phyloP scores from a whole-genome alignment of 2,888 invertebrate genomes.

The Drosophila birchii region DNA sequence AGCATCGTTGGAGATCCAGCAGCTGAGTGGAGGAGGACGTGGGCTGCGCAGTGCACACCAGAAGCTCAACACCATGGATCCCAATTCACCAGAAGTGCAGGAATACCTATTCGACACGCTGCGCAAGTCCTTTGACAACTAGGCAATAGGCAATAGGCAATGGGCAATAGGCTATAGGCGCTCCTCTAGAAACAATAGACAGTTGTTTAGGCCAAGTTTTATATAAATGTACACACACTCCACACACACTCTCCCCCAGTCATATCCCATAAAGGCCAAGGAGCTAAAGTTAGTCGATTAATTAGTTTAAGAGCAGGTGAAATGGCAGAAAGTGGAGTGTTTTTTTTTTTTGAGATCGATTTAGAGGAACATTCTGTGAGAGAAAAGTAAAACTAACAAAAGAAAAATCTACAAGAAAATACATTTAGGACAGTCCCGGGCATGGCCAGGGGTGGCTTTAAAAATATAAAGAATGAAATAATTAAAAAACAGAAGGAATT shows the following conservation, averaged over 20 bases:
- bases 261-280: conserved; percentile 1
- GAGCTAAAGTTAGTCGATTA: conserved; percentile 54
- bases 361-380: conserved; percentile 42
- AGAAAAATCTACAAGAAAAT: conserved; percentile 1
- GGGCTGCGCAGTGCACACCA: conserved; percentile 72
- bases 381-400: conserved; percentile 42
- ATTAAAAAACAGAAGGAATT: background rate
- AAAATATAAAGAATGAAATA: background rate
- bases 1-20: background rate
- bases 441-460: conserved; percentile 5
- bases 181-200: conserved; percentile 18
- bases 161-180: conserved; percentile 5
- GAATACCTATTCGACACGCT: conserved; percentile 90
- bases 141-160: conserved; percentile 35
- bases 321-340: background rate
- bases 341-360: conserved; percentile 52
- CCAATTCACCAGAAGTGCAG: conserved; percentile 88
- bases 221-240: conserved; percentile 54
- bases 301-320: conserved; percentile 52
- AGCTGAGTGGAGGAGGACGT: conserved; percentile 36
- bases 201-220: conserved; percentile 76
- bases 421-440: conserved; percentile 14
- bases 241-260: conserved; percentile 1
- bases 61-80: conserved; percentile 87
- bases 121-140: conserved; percentile 88